phyloP scores from a whole-genome alignment of 2,797 vertebrate species.

The Spinus olivaceus region DNA sequence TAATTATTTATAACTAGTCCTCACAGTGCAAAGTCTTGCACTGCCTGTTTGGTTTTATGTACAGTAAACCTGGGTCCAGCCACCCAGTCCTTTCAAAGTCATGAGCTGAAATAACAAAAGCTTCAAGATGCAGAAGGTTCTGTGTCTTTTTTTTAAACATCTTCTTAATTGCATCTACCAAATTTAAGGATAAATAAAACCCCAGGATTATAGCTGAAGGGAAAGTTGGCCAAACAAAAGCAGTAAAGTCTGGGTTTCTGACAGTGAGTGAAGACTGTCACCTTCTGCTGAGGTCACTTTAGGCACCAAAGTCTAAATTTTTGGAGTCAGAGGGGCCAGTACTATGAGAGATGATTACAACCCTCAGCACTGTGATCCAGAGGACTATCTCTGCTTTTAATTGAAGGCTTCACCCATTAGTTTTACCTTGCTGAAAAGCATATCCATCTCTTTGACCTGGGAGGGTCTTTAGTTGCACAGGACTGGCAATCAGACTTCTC shows the following conservation, averaged over 20 bases:
- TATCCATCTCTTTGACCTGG: background rate
- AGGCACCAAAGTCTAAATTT: background rate
- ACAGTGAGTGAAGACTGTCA: background rate
- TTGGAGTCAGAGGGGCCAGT: background rate
- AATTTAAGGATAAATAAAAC: background rate
- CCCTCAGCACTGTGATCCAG: background rate
- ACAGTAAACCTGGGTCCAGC: background rate
- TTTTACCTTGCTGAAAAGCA: slow-evolving; percentile 36
- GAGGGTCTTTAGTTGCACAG: background rate
- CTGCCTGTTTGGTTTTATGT: background rate
- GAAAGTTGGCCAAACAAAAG: background rate
- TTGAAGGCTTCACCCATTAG: background rate
- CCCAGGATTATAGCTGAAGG: background rate
- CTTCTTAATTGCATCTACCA: background rate
- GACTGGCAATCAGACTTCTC: background rate
- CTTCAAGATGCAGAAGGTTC: background rate
- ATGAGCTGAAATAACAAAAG: background rate
- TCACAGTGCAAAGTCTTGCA: background rate
- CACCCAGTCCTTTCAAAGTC: background rate
- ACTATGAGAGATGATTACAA: background rate
- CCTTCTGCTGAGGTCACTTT: background rate
- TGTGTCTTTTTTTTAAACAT: background rate
- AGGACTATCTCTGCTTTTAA: background rate
- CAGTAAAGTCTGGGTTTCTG: background rate
- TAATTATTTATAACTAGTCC: background rate